A percentile compares a stretch with the other conserved stretches of the same genome.
These are phyloP conservation scores for Phortica magna DNA, from an alignment of 2,888 invertebrate genomes.

Conservation along the genomic window DNA sequence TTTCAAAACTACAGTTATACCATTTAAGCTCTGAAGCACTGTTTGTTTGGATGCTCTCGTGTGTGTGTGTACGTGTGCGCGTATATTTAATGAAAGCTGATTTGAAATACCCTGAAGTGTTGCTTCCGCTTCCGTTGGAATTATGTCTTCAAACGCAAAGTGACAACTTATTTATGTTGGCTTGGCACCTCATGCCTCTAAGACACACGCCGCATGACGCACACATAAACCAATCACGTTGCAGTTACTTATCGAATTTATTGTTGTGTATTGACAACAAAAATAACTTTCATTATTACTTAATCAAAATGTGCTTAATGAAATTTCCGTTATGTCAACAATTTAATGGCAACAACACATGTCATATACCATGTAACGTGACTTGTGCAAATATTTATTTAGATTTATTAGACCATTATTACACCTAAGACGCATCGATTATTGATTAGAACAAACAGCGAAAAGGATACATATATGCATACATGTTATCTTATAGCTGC, in stretches of 20 bases:
- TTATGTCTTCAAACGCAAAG: constrained; percentile 53
- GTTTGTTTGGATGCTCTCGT: too few species aligned
- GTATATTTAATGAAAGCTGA: constrained; percentile 63
- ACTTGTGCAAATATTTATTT: not conserved
- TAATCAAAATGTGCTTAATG: not conserved
- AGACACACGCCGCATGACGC: constrained; percentile 1
- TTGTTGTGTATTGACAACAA: not conserved
- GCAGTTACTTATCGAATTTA: not conserved
- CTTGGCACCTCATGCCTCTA: not conserved
- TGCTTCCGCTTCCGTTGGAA: constrained; percentile 6
- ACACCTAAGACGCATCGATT: too few species aligned
- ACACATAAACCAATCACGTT: too few species aligned
- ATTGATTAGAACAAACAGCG: too few species aligned
- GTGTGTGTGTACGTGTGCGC: constrained; percentile 2
- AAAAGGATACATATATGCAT: too few species aligned
- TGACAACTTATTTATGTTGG: constrained; percentile 1
- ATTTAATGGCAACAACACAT: not conserved
- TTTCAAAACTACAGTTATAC: too few species aligned
- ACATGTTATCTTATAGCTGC: too few species aligned
- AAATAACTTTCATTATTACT: not conserved
- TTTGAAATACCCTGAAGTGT: constrained; percentile 52
- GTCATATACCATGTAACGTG: too few species aligned
- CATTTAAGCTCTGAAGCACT: too few species aligned
- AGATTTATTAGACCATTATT: not conserved
- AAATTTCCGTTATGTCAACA: not conserved